Percentiles rank a stretch among this genome's conserved stretches.
Evolutionary conservation across 2,113 vertebrate genomes (phyloP).

Genomic region (Illadopsis cleaveri): DNA sequence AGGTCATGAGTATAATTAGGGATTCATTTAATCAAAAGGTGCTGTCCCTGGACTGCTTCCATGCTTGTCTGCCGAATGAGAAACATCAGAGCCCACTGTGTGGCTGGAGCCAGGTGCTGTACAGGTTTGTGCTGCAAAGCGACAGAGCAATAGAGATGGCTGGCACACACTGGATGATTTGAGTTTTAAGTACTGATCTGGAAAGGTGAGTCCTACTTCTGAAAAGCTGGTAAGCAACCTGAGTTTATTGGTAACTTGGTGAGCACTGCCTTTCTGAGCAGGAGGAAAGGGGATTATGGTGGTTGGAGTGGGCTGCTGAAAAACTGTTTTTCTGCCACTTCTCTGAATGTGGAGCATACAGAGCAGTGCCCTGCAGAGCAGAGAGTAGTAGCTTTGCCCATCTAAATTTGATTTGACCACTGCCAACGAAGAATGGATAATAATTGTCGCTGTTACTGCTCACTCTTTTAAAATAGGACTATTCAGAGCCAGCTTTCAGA

Average conservation of each 20-base stretch:
- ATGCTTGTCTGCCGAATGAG: neutral
- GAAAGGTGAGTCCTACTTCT: neutral
- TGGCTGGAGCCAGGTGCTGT: neutral
- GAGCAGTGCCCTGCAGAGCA: neutral
- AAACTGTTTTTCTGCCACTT: neutral
- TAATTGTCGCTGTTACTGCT: neutral
- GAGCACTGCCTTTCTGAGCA: neutral
- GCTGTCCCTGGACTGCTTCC: neutral
- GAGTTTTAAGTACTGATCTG: neutral
- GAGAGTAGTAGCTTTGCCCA: neutral
- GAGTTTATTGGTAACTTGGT: neutral
- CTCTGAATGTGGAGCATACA: neutral
- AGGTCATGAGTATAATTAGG: neutral
- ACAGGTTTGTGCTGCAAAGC: neutral
- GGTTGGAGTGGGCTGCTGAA: neutral
- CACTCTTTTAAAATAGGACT: neutral
- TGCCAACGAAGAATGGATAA: neutral
- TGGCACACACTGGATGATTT: neutral
- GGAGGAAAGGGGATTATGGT: neutral
- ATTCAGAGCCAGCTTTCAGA: neutral
- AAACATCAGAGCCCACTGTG: neutral
- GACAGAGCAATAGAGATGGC: neutral
- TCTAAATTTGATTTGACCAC: neutral
- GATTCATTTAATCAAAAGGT: neutral
- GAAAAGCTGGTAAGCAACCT: neutral